Percentiles rank a stretch among this genome's conserved stretches.
phyloP scores from a whole-genome alignment of 2,888 invertebrate species.

The Amphiduros pacificus region DNA sequence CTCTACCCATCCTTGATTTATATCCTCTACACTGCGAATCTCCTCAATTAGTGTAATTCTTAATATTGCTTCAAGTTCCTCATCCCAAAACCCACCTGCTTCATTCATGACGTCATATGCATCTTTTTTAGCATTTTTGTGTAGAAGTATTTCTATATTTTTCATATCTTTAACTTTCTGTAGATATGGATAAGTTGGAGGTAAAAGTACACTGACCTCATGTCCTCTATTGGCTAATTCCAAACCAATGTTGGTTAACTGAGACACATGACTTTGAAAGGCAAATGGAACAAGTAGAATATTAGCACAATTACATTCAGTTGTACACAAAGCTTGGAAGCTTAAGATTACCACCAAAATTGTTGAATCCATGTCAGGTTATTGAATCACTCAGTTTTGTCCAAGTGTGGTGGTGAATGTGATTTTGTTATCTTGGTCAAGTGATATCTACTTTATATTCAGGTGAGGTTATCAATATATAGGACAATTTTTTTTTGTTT shows the following conservation, averaged over 20 bases:
- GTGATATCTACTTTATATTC: too few relatives aligned
- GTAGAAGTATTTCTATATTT: background rate
- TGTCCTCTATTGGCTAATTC: slow-evolving; percentile 19
- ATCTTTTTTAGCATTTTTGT: slow-evolving; percentile 2
- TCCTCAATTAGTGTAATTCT: slow-evolving; percentile 1
- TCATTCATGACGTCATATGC: background rate
- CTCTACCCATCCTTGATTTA: slow-evolving; percentile 2
- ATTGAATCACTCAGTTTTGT: too few relatives aligned
- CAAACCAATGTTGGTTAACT: slow-evolving; percentile 4
- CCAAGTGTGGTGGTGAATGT: too few relatives aligned
- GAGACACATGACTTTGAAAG: slow-evolving; percentile 17
- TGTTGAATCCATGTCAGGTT: too few relatives aligned
- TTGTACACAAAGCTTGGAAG: too few relatives aligned
- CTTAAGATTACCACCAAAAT: too few relatives aligned
- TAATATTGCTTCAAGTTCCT: background rate
- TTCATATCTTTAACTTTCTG: background rate
- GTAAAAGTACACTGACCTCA: slow-evolving; percentile 12
- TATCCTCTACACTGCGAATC: background rate
- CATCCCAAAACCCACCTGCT: background rate
- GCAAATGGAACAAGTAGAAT: slow-evolving; percentile 20
- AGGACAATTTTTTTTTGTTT: too few relatives aligned
- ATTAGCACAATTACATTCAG: too few relatives aligned
- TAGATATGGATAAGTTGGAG: slow-evolving; percentile 7
- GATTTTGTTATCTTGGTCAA: too few relatives aligned
- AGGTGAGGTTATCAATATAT: too few relatives aligned